A percentile compares a stretch with the other conserved stretches of the same genome.
phyloP scores from a whole-genome alignment of 2,113 vertebrate genomes.

The Rhadina sibilatrix region DNA sequence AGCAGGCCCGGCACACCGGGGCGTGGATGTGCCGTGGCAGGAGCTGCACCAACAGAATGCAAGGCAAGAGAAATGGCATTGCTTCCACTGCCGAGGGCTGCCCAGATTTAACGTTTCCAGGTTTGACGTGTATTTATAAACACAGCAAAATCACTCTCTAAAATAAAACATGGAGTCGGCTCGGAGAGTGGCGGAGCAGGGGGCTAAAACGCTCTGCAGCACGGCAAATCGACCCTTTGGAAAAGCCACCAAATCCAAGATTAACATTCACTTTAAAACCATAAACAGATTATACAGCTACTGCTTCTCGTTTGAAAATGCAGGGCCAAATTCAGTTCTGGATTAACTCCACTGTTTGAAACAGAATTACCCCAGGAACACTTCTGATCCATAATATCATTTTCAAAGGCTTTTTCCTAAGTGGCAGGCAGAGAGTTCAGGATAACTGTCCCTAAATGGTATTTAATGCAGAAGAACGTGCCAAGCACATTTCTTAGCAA shows the following conservation, averaged over 20 bases:
- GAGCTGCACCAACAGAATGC: background rate
- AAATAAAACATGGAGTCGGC: background rate
- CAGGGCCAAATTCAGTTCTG: slow-evolving; percentile 48
- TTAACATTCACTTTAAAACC: slow-evolving; percentile 62
- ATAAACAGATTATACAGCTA: slow-evolving; percentile 60
- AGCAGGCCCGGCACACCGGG: accelerated
- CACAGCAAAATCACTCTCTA: background rate
- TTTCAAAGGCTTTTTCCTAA: slow-evolving; percentile 41
- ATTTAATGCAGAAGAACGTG: slow-evolving; percentile 17
- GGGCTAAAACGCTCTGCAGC: background rate
- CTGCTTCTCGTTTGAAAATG: slow-evolving; percentile 38
- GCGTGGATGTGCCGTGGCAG: accelerated
- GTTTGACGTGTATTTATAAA: background rate
- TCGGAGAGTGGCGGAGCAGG: background rate
- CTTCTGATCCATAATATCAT: slow-evolving; percentile 45
- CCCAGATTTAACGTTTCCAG: background rate
- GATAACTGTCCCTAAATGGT: slow-evolving; percentile 20
- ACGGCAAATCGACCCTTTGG: background rate
- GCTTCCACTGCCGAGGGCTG: background rate
- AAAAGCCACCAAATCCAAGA: slow-evolving; percentile 54
- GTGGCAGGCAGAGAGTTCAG: background rate
- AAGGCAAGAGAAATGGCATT: background rate
- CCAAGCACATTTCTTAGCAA: background rate
- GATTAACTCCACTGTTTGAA: slow-evolving; percentile 29
- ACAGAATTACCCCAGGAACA: slow-evolving; percentile 40